Percentiles rank a stretch among this genome's conserved stretches.
Evolutionary conservation across 2,888 invertebrate genomes (phyloP).

Genomic region (Oeneis ivallda): DNA sequence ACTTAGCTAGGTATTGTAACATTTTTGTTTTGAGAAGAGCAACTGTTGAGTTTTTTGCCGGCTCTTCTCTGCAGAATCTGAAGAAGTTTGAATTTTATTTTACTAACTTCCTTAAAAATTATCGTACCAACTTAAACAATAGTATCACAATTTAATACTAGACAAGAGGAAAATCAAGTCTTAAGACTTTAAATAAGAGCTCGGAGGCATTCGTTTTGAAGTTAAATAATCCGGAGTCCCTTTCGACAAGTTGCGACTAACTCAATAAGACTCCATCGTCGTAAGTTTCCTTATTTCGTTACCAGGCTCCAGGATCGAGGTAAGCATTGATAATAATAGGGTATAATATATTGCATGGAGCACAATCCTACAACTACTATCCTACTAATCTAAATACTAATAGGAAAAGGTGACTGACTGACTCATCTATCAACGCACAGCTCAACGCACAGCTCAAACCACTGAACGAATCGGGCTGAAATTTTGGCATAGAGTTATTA

Average conservation of each 20-base stretch:
- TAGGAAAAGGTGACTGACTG: too few species aligned
- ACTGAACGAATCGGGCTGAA: too few species aligned
- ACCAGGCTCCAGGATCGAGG: slow-evolving; percentile 8
- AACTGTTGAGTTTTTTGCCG: too few species aligned
- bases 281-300: slow-evolving; percentile 34
- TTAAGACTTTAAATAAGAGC: slow-evolving; percentile 26
- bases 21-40: too few species aligned
- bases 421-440: too few species aligned
- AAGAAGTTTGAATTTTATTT: too few species aligned
- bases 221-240: slow-evolving; percentile 50
- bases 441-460: too few species aligned
- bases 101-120: slow-evolving; percentile 5
- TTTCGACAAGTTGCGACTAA: slow-evolving; percentile 58
- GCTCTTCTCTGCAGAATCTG: too few species aligned
- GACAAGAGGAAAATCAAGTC: slow-evolving; percentile 29
- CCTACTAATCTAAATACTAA: too few species aligned
- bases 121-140: slow-evolving; percentile 18
- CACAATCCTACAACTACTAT: too few species aligned
- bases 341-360: not conserved
- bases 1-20: too few species aligned
- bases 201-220: slow-evolving; percentile 42
- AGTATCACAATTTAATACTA: slow-evolving; percentile 20
- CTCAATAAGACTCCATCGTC: slow-evolving; percentile 54
- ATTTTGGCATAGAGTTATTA: too few species aligned
- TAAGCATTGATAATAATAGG: slow-evolving; percentile 4